Conservation (phyloP, 2,797 vertebrate species). For the Pantherophis vulpinus region DNA sequence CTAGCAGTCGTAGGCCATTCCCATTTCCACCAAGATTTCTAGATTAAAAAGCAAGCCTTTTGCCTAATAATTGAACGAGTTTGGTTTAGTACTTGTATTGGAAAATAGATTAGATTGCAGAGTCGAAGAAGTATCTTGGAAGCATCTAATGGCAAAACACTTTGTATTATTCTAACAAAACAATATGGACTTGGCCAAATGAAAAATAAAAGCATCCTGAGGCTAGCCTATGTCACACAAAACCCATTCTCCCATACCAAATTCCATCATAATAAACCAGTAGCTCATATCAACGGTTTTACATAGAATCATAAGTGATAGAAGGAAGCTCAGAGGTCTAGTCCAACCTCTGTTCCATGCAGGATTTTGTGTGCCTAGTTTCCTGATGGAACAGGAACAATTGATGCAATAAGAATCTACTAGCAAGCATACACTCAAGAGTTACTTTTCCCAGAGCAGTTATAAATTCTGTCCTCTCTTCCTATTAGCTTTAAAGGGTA, state of each 20-base stretch:
- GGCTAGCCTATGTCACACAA: not conserved
- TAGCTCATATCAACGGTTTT: not conserved
- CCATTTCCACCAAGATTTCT: not conserved
- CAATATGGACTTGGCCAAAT: not conserved
- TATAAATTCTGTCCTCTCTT: not conserved
- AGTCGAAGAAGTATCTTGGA: not conserved
- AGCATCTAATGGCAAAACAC: not conserved
- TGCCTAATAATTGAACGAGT: not conserved
- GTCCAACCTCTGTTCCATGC: not conserved
- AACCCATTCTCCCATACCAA: not conserved
- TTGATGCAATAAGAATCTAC: not conserved
- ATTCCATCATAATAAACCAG: not conserved
- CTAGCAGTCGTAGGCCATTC: not conserved
- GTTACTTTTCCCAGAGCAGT: not conserved
- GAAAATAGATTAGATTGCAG: not conserved
- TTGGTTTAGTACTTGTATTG: not conserved
- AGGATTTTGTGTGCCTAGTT: not conserved
- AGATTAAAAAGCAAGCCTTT: not conserved
- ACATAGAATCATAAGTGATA: not conserved
- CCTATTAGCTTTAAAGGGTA: not conserved
- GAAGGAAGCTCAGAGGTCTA: not conserved
- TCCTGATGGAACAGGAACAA: not conserved
- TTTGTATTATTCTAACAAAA: not conserved
- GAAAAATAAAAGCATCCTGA: not conserved
- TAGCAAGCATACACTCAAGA: not conserved